A percentile compares a stretch with the other conserved stretches of the same genome.
These are phyloP conservation scores for Diarsia dahlii DNA, from an alignment of 2,888 invertebrate species.

Conservation along the genomic window DNA sequence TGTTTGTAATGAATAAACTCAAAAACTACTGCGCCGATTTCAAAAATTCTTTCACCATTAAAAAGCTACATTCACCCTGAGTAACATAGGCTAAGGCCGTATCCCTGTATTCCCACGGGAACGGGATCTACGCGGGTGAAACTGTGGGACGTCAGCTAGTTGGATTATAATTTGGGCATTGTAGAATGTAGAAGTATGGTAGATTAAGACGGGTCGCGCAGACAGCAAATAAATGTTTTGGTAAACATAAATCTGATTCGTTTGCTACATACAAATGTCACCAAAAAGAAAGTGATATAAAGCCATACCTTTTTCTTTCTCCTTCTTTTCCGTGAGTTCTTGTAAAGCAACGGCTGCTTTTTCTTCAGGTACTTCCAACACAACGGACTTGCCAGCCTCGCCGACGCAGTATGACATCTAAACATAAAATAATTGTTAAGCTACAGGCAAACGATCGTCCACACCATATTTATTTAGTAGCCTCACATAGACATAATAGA, in stretches of 20 bases:
- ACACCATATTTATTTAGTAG: no score
- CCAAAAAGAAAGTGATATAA: neutral
- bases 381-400: slow-evolving; percentile 90
- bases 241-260: neutral
- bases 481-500: no score
- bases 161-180: neutral
- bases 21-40: no score
- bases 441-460: neutral
- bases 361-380: slow-evolving; percentile 77
- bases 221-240: neutral
- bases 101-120: no score
- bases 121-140: no score
- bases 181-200: neutral
- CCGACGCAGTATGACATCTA: slow-evolving; percentile 97
- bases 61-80: no score
- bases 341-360: slow-evolving; percentile 49
- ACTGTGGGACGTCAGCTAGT: no score
- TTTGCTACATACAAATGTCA: neutral
- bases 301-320: slow-evolving; percentile 72
- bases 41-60: no score
- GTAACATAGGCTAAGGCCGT: no score
- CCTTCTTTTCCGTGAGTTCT: slow-evolving; percentile 69
- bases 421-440: slow-evolving; percentile 56
- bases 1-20: no score
- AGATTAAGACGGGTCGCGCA: neutral